phyloP scores from a whole-genome alignment of 2,797 vertebrate genomes.

The Hemitrygon akajei region DNA sequence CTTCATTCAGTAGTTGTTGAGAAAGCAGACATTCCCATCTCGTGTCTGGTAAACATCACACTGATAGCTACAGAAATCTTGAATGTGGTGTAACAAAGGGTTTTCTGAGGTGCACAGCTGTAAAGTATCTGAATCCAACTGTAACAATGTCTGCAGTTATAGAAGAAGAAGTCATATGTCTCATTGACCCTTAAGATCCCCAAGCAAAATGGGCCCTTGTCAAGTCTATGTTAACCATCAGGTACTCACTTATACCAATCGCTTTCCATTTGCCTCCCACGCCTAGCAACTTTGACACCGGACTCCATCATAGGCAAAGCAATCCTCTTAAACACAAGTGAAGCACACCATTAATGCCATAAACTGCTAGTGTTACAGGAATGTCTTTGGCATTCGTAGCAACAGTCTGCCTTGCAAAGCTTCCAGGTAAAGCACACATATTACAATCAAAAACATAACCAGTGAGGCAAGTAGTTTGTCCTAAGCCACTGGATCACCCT shows the following conservation, averaged over 20 bases:
- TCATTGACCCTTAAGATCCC: too few relatives aligned
- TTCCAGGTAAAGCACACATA: not conserved
- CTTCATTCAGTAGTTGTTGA: not conserved
- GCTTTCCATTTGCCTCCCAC: too few relatives aligned
- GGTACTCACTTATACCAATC: too few relatives aligned
- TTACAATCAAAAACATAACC: not conserved
- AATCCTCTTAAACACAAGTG: not conserved
- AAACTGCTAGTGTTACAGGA: not conserved
- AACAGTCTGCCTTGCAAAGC: not conserved
- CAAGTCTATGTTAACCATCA: too few relatives aligned
- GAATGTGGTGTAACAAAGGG: too few relatives aligned
- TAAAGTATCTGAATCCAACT: not conserved
- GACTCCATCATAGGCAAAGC: not conserved
- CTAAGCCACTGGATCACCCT: not conserved
- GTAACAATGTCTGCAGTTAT: too few relatives aligned
- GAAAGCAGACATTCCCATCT: not conserved
- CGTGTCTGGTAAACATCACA: not conserved
- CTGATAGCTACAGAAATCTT: not conserved
- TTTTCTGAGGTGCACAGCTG: not conserved
- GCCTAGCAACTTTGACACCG: too few relatives aligned
- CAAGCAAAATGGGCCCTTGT: too few relatives aligned
- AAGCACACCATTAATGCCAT: not conserved
- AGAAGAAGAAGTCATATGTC: not conserved
- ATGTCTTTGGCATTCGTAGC: not conserved
- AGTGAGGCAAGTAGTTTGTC: too few relatives aligned